phyloP scores from a whole-genome alignment of 2,888 invertebrate genomes.

The Drosophila barbarae region DNA sequence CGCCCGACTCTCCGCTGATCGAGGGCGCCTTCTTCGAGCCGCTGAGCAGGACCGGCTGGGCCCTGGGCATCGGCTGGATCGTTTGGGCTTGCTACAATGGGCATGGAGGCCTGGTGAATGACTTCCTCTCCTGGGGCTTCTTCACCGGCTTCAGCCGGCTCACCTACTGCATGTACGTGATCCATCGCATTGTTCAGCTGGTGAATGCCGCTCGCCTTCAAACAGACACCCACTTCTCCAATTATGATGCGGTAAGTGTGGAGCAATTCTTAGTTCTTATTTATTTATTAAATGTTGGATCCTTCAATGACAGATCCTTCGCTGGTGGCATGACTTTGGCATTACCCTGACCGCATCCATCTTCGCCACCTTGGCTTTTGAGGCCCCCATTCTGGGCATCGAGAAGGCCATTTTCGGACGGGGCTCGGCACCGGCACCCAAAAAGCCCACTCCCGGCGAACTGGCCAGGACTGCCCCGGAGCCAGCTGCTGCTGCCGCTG shows the following conservation, averaged over 20 bases:
- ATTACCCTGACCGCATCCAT: slow-evolving; percentile 77
- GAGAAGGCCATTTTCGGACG: slow-evolving; percentile 78
- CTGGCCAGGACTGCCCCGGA: slow-evolving; percentile 26
- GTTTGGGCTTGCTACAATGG: slow-evolving; percentile 79
- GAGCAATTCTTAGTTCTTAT: neutral
- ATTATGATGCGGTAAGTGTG: slow-evolving; percentile 76
- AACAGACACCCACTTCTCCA: slow-evolving; percentile 75
- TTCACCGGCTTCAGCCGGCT: slow-evolving; percentile 78
- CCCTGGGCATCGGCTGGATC: slow-evolving; percentile 77
- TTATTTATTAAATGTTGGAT: neutral
- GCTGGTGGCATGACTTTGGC: slow-evolving; percentile 80
- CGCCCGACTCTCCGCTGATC: slow-evolving; percentile 63
- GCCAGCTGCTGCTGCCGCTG: neutral
- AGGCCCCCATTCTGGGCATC: slow-evolving; percentile 80
- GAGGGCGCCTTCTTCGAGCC: slow-evolving; percentile 79
- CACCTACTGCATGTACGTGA: slow-evolving; percentile 78
- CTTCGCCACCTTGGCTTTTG: slow-evolving; percentile 80
- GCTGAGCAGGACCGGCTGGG: slow-evolving; percentile 76
- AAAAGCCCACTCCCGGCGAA: slow-evolving; percentile 48
- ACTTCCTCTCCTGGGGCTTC: slow-evolving; percentile 77
- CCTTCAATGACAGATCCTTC: slow-evolving; percentile 71
- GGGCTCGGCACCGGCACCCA: slow-evolving; percentile 40
- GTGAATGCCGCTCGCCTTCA: slow-evolving; percentile 75
- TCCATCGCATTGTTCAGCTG: slow-evolving; percentile 77
- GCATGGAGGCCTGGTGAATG: slow-evolving; percentile 77